phyloP scores from a whole-genome alignment of 2,888 invertebrate species.

The Dynastes maya region DNA sequence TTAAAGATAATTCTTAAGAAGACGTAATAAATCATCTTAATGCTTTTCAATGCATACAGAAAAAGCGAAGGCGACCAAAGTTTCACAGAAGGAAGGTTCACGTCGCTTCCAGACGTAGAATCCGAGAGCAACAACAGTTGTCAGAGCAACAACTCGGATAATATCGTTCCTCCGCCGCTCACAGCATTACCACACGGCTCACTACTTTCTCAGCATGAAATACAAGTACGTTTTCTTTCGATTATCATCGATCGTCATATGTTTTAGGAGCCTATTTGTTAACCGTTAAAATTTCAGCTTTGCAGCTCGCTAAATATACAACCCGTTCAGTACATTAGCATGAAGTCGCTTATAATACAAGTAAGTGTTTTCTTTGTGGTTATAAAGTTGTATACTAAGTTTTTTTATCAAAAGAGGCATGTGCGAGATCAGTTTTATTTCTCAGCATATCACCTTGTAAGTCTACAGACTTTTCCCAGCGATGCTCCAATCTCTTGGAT shows the following conservation, averaged over 20 bases:
- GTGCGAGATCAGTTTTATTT: too few relatives aligned
- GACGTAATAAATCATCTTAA: too few relatives aligned
- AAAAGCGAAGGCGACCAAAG: slow-evolving; percentile 84
- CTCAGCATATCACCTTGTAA: too few relatives aligned
- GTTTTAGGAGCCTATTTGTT: slow-evolving; percentile 18
- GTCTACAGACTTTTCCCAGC: too few relatives aligned
- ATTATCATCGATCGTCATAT: neutral
- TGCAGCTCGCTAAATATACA: slow-evolving; percentile 85
- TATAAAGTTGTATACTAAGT: too few relatives aligned
- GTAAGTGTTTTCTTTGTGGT: slow-evolving; percentile 62
- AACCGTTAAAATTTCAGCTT: slow-evolving; percentile 72
- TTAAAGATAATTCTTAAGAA: too few relatives aligned
- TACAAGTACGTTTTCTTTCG: slow-evolving; percentile 72
- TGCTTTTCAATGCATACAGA: slow-evolving; percentile 69
- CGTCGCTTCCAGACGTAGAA: slow-evolving; percentile 79
- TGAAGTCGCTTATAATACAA: slow-evolving; percentile 89
- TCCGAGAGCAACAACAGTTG: slow-evolving; percentile 74
- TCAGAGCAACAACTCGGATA: slow-evolving; percentile 67
- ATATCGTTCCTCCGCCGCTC: slow-evolving; percentile 54
- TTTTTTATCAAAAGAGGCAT: too few relatives aligned
- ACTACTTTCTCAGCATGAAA: slow-evolving; percentile 79
- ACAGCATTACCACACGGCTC: slow-evolving; percentile 58
- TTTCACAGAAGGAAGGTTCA: slow-evolving; percentile 92
- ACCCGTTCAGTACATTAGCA: slow-evolving; percentile 90
- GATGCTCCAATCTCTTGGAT: too few relatives aligned